These are phyloP conservation scores for Mugil cephalus DNA, from an alignment of 2,113 vertebrate species.

Conservation along the genomic window DNA sequence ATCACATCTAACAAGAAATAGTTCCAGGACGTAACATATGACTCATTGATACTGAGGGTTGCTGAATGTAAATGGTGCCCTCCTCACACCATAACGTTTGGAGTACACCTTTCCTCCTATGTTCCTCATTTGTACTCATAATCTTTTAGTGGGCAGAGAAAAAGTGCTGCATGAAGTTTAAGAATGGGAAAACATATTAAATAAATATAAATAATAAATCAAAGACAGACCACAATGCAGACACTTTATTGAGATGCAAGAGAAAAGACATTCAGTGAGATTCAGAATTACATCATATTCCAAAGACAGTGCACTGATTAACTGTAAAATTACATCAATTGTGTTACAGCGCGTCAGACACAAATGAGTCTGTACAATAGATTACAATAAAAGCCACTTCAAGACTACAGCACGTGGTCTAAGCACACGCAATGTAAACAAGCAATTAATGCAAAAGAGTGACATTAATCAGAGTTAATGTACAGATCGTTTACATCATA, in stretches of 20 bases:
- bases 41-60: not conserved
- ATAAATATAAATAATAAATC: too few species aligned
- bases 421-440: conserved; percentile 9
- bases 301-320: conserved; percentile 37
- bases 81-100: not conserved
- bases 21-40: not conserved
- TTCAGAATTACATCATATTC: conserved; percentile 51
- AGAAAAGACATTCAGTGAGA: conserved; percentile 28
- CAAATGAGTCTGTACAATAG: conserved; percentile 15
- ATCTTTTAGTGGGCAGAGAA: not conserved
- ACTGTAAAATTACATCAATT: conserved; percentile 16
- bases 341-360: conserved; percentile 18
- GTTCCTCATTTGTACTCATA: conserved; percentile 11
- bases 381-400: conserved; percentile 33
- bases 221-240: not conserved
- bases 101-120: not conserved
- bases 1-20: conserved; percentile 13
- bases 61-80: conserved; percentile 5
- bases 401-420: conserved; percentile 3
- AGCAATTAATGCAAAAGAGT: not conserved
- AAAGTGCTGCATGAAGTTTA: not conserved
- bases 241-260: conserved; percentile 43
- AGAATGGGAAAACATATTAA: not conserved
- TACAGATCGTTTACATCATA: conserved; percentile 2
- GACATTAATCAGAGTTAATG: not conserved